Evolutionary conservation across 2,113 vertebrate genomes (phyloP).

Genomic region (Calidris pugnax): DNA sequence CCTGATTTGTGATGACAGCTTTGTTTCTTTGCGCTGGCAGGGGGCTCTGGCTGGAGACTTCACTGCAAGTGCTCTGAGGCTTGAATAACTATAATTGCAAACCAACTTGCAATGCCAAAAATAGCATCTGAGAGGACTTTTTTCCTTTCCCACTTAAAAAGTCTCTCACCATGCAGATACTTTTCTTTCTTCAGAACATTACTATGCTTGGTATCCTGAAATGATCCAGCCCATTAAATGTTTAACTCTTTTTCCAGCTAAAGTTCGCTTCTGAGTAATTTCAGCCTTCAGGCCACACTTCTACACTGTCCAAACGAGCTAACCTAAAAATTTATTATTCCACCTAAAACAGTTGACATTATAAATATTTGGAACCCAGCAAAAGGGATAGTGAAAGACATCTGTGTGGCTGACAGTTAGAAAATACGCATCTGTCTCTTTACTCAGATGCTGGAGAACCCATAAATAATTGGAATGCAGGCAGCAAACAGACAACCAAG

Average conservation of each 20-base stretch:
- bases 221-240: neutral
- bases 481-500: neutral
- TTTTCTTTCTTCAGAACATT: neutral
- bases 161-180: neutral
- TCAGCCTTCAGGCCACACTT: neutral
- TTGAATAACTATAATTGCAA: neutral
- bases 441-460: neutral
- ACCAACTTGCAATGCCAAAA: neutral
- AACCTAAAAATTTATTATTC: neutral
- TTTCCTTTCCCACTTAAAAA: neutral
- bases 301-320: neutral
- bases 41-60: neutral
- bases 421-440: neutral
- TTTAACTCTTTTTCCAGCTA: neutral
- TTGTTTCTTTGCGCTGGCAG: slow-evolving; percentile 12
- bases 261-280: neutral
- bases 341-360: neutral
- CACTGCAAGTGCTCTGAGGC: neutral
- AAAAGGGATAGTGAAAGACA: neutral
- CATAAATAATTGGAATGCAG: neutral
- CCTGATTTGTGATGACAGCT: neutral
- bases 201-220: neutral
- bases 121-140: neutral
- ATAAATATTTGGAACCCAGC: neutral
- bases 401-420: neutral